These are phyloP conservation scores for Sprattus sprattus DNA, from an alignment of 2,113 vertebrate genomes.

Conservation along the genomic window DNA sequence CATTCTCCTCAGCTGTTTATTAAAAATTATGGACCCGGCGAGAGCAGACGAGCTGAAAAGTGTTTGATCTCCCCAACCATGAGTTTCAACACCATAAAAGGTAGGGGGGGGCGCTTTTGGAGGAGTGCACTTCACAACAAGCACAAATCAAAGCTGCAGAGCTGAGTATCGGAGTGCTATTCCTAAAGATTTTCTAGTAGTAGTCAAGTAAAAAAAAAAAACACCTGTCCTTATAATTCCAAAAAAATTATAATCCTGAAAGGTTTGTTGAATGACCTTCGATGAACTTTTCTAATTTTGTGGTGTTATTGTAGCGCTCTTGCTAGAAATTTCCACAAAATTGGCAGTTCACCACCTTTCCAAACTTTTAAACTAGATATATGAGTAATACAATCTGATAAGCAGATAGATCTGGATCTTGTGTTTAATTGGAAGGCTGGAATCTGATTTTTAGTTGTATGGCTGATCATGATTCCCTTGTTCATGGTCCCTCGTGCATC, in stretches of 20 bases:
- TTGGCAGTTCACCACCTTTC: not conserved
- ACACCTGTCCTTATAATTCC: not conserved
- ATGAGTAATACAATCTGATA: not conserved
- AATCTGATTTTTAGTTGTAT: not conserved
- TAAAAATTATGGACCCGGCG: conserved; percentile 2
- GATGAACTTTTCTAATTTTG: not conserved
- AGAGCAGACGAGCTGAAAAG: conserved; percentile 13
- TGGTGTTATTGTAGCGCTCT: not conserved
- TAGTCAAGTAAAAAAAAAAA: not conserved
- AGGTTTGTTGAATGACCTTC: not conserved
- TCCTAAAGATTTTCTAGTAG: not conserved
- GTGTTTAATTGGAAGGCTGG: not conserved
- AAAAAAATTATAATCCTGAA: not conserved
- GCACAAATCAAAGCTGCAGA: not conserved
- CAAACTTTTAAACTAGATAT: not conserved
- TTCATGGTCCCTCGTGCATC: not conserved
- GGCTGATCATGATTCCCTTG: not conserved
- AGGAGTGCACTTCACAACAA: not conserved
- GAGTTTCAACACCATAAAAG: conserved; percentile 7
- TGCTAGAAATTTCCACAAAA: not conserved
- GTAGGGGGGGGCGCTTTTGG: not conserved
- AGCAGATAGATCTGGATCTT: not conserved
- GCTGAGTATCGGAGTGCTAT: not conserved
- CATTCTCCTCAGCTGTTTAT: conserved; percentile 29
- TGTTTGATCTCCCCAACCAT: conserved; percentile 4